Evolutionary conservation across 2,113 vertebrate genomes (phyloP), one percentile per base, ranked within the genome.

Genomic region (Falco punctatus): DNA sequence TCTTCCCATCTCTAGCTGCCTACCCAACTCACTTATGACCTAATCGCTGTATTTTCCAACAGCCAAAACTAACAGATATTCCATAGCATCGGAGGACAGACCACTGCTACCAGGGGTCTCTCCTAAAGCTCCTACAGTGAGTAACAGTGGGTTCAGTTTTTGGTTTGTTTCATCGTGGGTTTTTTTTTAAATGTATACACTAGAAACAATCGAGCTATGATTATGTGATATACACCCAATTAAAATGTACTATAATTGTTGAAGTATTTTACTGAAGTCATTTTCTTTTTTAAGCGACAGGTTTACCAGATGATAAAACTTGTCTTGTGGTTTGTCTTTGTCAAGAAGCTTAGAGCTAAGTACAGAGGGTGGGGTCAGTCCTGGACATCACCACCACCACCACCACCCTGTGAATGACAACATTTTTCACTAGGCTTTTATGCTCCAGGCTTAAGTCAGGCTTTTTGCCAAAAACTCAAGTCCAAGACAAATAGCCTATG

Each of bases 291-390:
- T 85, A 91, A 98, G 97, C 65, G 96, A 98, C 96, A 98, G 97
- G 98, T 98, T 98, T 98, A 97, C 90, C 98, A 98, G 97, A 98
- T 98, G 98, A 98, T 98, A 98, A 97, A 98, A 99, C 98, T 98
- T 99, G 99, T 98, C 98, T 98, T 98, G 98, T 96, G 97, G 97
- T 98, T 98, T 28, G 46, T 88, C 67, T 38, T 97, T 99, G 97
- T 98, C 98, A 98, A 97, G 98, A 97, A 96, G 94, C 98, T 98
- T 86, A 86, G 77, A 97, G 98, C 97, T 84, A 95, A 96, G 96
- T 58, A 80, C 97, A 97, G 82, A 95, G 98, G 98, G 97, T 96
- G 97, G 97, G 95, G 96, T 97, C 97, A 92, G 61, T 65, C 96
- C 92, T 94, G 98, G 98, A 98, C 98, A 97, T 96, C 96, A 42